Conservation (phyloP, 1,140 invertebrate genomes). For the Chionoecetes opilio region DNA sequence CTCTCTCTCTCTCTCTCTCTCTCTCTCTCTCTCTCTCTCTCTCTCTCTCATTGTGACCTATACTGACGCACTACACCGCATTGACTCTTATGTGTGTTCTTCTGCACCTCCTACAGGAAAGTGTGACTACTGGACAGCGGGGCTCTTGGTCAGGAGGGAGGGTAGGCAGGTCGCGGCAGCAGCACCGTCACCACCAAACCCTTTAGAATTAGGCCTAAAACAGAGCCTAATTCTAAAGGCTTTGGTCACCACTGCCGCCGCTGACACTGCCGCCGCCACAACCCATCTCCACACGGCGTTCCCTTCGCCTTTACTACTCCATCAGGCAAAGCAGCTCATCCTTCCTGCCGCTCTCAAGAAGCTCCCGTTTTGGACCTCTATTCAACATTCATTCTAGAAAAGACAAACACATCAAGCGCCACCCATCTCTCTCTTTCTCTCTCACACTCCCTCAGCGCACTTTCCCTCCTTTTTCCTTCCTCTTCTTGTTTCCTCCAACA, state of each 20-base stretch:
- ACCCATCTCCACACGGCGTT: background rate
- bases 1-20: conserved; percentile 65
- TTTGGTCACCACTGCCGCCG: background rate
- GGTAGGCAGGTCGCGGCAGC: conserved; percentile 18
- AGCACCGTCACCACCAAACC: background rate
- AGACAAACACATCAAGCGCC: background rate
- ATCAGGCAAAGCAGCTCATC: background rate
- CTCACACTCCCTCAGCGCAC: background rate
- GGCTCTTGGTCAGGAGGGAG: conserved; percentile 72
- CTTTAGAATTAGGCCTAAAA: too few relatives aligned
- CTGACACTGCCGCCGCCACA: background rate
- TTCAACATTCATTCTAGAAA: background rate
- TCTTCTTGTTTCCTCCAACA: too few relatives aligned
- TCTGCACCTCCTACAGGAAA: conserved; percentile 54
- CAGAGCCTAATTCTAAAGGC: too few relatives aligned
- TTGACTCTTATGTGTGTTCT: background rate
- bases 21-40: conserved; percentile 65
- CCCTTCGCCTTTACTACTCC: background rate
- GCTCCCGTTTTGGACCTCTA: background rate
- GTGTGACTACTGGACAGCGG: conserved; percentile 76
- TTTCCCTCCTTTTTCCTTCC: too few relatives aligned
- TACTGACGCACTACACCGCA: background rate
- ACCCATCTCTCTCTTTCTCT: background rate
- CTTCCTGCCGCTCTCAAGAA: conserved; percentile 14
- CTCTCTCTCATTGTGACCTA: background rate